Evolutionary conservation across 2,113 vertebrate genomes (phyloP).

Genomic region (Salvelinus alpinus): DNA sequence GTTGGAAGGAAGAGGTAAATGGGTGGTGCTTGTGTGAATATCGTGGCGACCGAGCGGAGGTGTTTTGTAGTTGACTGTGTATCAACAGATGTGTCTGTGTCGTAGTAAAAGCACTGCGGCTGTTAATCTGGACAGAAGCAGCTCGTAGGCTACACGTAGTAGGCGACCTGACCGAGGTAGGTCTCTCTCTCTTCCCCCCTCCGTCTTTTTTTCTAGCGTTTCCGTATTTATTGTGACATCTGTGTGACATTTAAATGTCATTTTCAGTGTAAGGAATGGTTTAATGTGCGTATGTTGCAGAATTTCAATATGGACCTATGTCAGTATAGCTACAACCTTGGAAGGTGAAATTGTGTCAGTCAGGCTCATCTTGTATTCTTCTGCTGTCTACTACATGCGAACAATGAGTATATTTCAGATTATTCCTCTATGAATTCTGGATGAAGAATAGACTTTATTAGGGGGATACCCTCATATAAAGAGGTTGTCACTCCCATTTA

Average conservation of each 20-base stretch:
- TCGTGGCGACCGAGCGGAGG: slow-evolving; percentile 16
- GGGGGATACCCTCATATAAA: too few relatives aligned
- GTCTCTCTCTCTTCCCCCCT: not conserved
- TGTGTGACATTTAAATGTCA: not conserved
- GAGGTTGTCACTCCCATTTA: not conserved
- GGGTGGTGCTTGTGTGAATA: not conserved
- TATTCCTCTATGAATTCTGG: not conserved
- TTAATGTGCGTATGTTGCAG: too few relatives aligned
- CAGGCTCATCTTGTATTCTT: not conserved
- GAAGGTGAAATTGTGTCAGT: slow-evolving; percentile 32
- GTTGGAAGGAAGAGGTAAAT: not conserved
- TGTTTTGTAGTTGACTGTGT: slow-evolving; percentile 19
- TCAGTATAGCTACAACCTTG: slow-evolving; percentile 43
- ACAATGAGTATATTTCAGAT: not conserved
- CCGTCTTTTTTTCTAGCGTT: not conserved
- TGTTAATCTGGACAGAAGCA: slow-evolving; percentile 44
- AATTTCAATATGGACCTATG: slow-evolving; percentile 3
- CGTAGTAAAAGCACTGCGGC: slow-evolving; percentile 56
- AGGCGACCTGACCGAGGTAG: slow-evolving; percentile 37
- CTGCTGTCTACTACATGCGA: not conserved
- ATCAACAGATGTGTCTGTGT: slow-evolving; percentile 49
- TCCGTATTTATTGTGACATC: not conserved
- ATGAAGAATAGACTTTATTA: too few relatives aligned
- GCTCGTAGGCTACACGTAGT: slow-evolving; percentile 31
- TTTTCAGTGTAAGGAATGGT: not conserved